Percentiles rank a stretch among this genome's conserved stretches.
Conservation (phyloP, 2,113 vertebrate genomes). For the Gopherus flavomarginatus region DNA sequence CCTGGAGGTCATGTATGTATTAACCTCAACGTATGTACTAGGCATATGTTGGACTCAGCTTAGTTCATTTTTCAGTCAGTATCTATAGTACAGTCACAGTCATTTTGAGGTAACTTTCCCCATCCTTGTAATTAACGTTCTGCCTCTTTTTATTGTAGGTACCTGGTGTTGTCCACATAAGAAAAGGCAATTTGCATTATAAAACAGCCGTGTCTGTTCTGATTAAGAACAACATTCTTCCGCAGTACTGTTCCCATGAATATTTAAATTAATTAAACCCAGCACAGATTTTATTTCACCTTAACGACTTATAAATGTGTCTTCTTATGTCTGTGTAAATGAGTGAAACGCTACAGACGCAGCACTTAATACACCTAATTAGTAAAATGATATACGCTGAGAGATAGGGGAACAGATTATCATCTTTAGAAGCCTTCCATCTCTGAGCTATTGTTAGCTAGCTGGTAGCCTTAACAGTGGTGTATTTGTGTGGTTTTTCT, state of each 20-base stretch:
- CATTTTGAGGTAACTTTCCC: neutral
- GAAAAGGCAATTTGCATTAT: constrained; percentile 58
- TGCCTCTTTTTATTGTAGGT: constrained; percentile 2
- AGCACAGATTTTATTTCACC: constrained; percentile 71
- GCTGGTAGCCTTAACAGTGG: neutral
- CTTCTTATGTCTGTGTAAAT: constrained; percentile 57
- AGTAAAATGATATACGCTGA: neutral
- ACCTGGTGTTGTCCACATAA: constrained; percentile 36
- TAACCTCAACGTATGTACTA: neutral
- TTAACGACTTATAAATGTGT: constrained; percentile 75
- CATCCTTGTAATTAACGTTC: neutral
- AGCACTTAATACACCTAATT: constrained; percentile 47
- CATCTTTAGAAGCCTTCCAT: neutral
- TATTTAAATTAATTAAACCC: constrained; percentile 81
- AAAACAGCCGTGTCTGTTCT: constrained; percentile 64
- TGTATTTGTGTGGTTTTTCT: neutral
- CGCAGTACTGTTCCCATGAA: constrained; percentile 56
- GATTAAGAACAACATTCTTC: constrained; percentile 68
- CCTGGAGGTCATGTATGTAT: neutral
- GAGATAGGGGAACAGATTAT: neutral
- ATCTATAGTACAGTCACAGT: neutral
- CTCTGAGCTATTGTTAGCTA: neutral
- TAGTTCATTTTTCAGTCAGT: neutral
- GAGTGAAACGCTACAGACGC: constrained; percentile 49
- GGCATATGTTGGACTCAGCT: neutral